Conservation (phyloP, 2,797 vertebrate species). For the Sebastes nivosus region DNA sequence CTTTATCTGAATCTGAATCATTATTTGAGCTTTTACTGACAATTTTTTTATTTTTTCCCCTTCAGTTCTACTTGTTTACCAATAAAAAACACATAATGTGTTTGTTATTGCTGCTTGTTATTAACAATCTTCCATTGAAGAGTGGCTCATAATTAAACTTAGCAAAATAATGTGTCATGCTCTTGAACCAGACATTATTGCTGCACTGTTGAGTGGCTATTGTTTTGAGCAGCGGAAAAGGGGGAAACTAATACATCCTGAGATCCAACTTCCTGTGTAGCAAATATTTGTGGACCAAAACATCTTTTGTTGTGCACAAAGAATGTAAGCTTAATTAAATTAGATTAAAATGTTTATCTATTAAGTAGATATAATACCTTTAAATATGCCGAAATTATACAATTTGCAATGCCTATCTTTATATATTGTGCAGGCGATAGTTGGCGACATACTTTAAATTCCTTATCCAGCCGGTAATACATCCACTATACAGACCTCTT, state of each 20-base stretch:
- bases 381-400: fast-evolving
- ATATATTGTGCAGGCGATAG: not conserved
- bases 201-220: constrained; percentile 65
- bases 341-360: not conserved
- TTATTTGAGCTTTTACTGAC: not conserved
- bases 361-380: not conserved
- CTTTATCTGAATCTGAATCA: not conserved
- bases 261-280: constrained; percentile 78
- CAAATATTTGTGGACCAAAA: constrained; percentile 54
- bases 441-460: constrained; percentile 31
- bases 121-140: not conserved
- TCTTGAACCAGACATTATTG: constrained; percentile 40
- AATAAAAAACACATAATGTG: not conserved
- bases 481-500: not conserved
- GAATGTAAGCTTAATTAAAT: constrained; percentile 18
- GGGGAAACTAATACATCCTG: constrained; percentile 86
- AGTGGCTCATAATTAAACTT: not conserved
- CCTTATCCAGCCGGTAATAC: not conserved
- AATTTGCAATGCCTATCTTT: not conserved
- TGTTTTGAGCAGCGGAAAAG: constrained; percentile 82
- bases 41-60: not conserved
- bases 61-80: not conserved
- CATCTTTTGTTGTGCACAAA: constrained; percentile 49
- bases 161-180: not conserved
- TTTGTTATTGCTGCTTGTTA: not conserved